These are phyloP conservation scores for Dendrolimus pini DNA, from an alignment of 2,888 invertebrate species.

Conservation along the genomic window DNA sequence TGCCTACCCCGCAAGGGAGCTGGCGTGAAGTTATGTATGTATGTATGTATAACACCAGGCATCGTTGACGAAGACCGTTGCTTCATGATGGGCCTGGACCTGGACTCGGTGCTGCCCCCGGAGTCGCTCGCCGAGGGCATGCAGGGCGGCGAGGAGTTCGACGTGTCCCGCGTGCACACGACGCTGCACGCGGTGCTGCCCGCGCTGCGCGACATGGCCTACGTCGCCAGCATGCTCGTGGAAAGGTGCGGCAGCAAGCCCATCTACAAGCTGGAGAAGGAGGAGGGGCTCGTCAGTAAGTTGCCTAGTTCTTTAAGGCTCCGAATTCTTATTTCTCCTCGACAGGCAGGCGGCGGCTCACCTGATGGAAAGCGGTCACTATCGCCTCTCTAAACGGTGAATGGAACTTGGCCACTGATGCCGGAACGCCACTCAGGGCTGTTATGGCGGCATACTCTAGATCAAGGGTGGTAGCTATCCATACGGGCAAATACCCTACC, in stretches of 20 bases:
- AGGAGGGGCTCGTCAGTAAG: slow-evolving; percentile 78
- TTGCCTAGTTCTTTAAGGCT: slow-evolving; percentile 5
- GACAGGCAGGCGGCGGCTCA: too few relatives aligned
- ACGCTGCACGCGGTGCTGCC: slow-evolving; percentile 86
- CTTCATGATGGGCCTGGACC: slow-evolving; percentile 93
- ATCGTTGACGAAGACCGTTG: slow-evolving; percentile 90
- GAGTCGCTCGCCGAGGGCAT: slow-evolving; percentile 65
- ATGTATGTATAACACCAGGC: slow-evolving; percentile 49
- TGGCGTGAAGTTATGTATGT: too few relatives aligned
- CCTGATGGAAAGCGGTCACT: too few relatives aligned
- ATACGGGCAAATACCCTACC: too few relatives aligned
- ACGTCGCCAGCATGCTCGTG: slow-evolving; percentile 25
- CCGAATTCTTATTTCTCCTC: too few relatives aligned
- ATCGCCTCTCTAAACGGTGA: too few relatives aligned
- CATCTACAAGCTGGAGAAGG: slow-evolving; percentile 84
- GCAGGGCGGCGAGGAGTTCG: slow-evolving; percentile 87
- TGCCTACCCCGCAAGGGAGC: too few relatives aligned
- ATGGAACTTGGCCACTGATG: too few relatives aligned
- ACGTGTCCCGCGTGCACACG: slow-evolving; percentile 83
- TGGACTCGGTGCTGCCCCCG: slow-evolving; percentile 85
- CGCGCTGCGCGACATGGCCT: slow-evolving; percentile 32
- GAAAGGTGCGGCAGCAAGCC: slow-evolving; percentile 81
- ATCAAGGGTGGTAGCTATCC: too few relatives aligned
- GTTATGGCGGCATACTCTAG: too few relatives aligned
- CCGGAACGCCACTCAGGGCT: too few relatives aligned